Evolutionary conservation across 2,797 vertebrate species (phyloP).

Genomic region (Oreonectes daqikongensis): DNA sequence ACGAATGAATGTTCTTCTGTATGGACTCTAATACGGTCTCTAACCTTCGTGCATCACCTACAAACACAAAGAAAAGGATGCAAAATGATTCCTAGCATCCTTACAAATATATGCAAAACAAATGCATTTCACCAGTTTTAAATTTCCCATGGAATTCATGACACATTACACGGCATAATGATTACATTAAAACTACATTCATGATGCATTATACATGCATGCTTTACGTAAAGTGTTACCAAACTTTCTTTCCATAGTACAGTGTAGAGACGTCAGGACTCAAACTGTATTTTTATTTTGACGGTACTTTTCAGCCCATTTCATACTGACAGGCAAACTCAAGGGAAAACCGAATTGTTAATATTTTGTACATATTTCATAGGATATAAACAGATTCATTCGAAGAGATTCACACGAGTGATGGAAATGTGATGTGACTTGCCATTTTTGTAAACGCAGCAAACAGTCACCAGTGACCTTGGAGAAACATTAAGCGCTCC

Average conservation of each 20-base stretch:
- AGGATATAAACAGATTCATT: slow-evolving; percentile 10
- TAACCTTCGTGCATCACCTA: slow-evolving; percentile 91
- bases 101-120: not conserved
- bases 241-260: no score
- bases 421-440: slow-evolving; percentile 34
- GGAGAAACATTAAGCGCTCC: slow-evolving; percentile 15
- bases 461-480: slow-evolving; percentile 28
- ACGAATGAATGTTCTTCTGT: slow-evolving; percentile 97
- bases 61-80: not conserved
- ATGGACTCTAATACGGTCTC: slow-evolving; percentile 97
- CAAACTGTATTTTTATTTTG: no score
- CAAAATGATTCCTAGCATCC: not conserved
- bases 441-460: slow-evolving; percentile 32
- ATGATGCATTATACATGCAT: no score
- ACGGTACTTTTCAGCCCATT: no score
- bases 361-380: not conserved
- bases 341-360: not conserved
- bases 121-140: not conserved
- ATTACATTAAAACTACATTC: no score
- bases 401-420: slow-evolving; percentile 6
- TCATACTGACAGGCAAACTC: not conserved
- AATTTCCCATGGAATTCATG: no score
- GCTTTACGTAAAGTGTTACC: no score
- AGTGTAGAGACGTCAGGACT: no score
- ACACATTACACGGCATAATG: no score